A percentile compares a stretch with the other conserved stretches of the same genome.
Conservation (phyloP, 2,113 vertebrate species). For the Pardalotus punctatus region DNA sequence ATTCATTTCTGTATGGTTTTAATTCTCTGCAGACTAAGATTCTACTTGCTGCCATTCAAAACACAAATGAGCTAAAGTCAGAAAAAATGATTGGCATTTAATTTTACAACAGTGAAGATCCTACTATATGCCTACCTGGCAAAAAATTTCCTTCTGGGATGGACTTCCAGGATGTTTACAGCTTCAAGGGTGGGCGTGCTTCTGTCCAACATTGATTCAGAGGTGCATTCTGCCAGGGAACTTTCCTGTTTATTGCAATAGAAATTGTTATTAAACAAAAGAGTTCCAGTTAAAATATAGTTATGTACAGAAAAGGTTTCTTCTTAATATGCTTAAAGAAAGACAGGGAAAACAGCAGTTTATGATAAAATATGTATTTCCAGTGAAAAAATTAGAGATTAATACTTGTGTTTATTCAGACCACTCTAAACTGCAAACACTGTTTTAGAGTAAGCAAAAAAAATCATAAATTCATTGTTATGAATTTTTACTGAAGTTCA, state of each 20-base stretch:
- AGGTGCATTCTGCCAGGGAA: neutral
- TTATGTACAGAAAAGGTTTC: neutral
- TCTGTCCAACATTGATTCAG: neutral
- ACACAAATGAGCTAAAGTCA: neutral
- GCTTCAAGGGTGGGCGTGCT: neutral
- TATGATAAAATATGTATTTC: neutral
- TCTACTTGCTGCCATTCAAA: neutral
- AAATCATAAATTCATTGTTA: neutral
- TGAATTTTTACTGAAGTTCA: neutral
- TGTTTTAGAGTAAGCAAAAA: neutral
- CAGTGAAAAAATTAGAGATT: neutral
- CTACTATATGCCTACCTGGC: neutral
- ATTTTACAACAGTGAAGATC: neutral
- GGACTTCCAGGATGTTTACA: neutral
- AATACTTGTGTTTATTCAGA: neutral
- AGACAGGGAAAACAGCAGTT: fast-evolving
- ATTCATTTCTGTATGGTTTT: neutral
- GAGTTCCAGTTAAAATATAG: neutral
- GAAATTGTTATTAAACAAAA: neutral
- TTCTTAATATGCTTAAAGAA: neutral
- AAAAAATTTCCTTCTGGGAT: neutral
- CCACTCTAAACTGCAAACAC: neutral
- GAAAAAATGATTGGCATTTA: neutral
- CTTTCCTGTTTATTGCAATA: neutral
- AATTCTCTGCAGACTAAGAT: neutral